phyloP scores from a whole-genome alignment of 2,888 invertebrate species.

The Cheilosia vernalis region DNA sequence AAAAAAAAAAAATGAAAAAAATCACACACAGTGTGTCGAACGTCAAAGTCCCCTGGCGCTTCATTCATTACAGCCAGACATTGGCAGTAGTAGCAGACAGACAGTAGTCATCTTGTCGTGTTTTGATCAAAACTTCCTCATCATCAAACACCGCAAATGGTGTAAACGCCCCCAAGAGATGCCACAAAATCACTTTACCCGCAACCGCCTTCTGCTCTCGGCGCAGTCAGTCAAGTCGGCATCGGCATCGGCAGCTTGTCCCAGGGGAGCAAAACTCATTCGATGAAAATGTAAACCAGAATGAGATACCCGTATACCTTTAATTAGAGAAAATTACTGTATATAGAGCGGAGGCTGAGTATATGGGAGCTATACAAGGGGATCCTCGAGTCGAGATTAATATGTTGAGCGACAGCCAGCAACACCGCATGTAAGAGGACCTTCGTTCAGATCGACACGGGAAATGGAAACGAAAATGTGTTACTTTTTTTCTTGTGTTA shows the following conservation, averaged over 20 bases:
- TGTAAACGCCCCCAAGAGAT: conserved; percentile 73
- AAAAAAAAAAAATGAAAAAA: not conserved
- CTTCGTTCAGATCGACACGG: conserved; percentile 54
- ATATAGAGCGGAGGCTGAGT: not conserved
- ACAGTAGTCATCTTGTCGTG: conserved; percentile 60
- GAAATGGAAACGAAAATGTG: conserved; percentile 72
- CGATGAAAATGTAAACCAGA: conserved; percentile 7
- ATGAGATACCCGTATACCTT: conserved; percentile 16
- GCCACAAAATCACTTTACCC: conserved; percentile 73
- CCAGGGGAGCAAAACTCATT: conserved; percentile 42
- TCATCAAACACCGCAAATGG: conserved; percentile 73
- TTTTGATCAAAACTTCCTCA: conserved; percentile 73
- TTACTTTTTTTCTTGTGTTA: conserved; percentile 23
- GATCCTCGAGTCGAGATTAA: conserved; percentile 57
- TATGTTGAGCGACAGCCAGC: conserved; percentile 57
- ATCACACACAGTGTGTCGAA: conserved; percentile 6
- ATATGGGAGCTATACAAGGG: not conserved
- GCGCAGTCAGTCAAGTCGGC: not conserved
- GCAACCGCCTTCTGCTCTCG: conserved; percentile 66
- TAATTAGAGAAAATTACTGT: conserved; percentile 63
- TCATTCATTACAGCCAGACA: conserved; percentile 20
- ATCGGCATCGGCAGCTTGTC: conserved; percentile 15
- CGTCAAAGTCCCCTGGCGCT: conserved; percentile 25
- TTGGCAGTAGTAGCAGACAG: conserved; percentile 26
- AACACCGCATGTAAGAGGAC: conserved; percentile 38